Evolutionary conservation across 2,888 invertebrate species (phyloP).

Genomic region (Drosophila birchii): DNA sequence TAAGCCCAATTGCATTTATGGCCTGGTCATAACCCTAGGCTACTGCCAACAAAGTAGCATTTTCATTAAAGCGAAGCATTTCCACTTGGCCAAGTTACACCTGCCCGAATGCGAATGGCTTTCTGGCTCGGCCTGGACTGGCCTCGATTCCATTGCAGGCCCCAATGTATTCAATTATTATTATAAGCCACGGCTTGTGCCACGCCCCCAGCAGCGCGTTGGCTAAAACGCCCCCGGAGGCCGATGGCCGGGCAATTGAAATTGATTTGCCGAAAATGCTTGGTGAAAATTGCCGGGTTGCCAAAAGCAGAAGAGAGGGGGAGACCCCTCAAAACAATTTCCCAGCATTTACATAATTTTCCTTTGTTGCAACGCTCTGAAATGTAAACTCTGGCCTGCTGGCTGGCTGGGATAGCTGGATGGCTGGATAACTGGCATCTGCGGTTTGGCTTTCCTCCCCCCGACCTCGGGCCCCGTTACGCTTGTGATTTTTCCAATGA

Average conservation of each 20-base stretch:
- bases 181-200: conserved; percentile 62
- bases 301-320: background rate
- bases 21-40: conserved; percentile 37
- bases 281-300: conserved; percentile 59
- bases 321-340: conserved; percentile 62
- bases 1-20: conserved; percentile 43
- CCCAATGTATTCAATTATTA: conserved; percentile 74
- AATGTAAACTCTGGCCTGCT: conserved; percentile 50
- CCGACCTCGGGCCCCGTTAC: conserved; percentile 47
- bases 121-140: background rate
- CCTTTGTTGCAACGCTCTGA: conserved; percentile 59
- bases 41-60: conserved; percentile 44
- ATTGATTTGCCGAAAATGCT: conserved; percentile 74
- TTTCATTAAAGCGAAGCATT: conserved; percentile 58
- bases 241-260: conserved; percentile 47
- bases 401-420: conserved; percentile 5
- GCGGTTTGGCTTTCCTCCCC: conserved; percentile 21
- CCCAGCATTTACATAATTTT: conserved; percentile 75
- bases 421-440: conserved; percentile 22
- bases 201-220: conserved; percentile 46
- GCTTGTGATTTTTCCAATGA: conserved; percentile 71
- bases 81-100: conserved; percentile 62
- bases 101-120: conserved; percentile 41
- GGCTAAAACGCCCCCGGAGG: conserved; percentile 26
- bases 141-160: conserved; percentile 56